Evolutionary conservation across 2,797 vertebrate species (phyloP), one percentile per base, ranked within the genome.

Genomic region (Peromyscus eremicus): DNA sequence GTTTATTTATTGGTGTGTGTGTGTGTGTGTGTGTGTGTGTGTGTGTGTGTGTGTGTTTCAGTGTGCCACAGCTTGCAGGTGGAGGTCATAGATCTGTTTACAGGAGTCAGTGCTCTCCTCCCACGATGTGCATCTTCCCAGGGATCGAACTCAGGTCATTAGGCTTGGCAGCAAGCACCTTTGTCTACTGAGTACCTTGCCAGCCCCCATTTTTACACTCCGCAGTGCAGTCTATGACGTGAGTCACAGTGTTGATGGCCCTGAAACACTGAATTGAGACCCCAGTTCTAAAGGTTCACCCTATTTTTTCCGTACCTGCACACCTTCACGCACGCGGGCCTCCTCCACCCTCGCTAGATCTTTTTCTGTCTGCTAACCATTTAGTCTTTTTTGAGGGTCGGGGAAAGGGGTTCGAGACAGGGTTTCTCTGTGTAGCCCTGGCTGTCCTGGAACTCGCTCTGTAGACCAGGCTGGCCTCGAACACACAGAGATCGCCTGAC

Each of bases 211-310:
- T 46, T 66, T 57, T 32, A 27, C 19, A 8, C 14, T 62, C 52
- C 7, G 8, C 0, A 9, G 52, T 25, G 3, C 5, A 14, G 25
- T 5, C 55, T 64, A 8, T 5, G 19, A 14, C 4, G 19, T 73
- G 49, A 73, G 11, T 34, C 70, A 62, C 9, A 23, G 34, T 68
- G 9, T 77, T 77, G 23, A n/a, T 21, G 57, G 17, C 80, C 29
- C 19, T 34, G 9, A 71, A 29, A 66, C 80, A 13, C 17, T 7
- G 37, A 68, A 12, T 49, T 6, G 43, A 86, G 43, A 55, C 17
- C 62, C 21, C 60, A 23, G 12, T 60, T 23, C 37, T 89, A 23
- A 46, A 0, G 1, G 64, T 17, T 57, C 19, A n/a, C 7, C 9
- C 27, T n/a, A 3, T 34, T 6, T 34, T 32, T 21, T 34, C 13